These are phyloP conservation scores for Gonioctena quinquepunctata DNA, from an alignment of 1,140 invertebrate species.

Conservation along the genomic window DNA sequence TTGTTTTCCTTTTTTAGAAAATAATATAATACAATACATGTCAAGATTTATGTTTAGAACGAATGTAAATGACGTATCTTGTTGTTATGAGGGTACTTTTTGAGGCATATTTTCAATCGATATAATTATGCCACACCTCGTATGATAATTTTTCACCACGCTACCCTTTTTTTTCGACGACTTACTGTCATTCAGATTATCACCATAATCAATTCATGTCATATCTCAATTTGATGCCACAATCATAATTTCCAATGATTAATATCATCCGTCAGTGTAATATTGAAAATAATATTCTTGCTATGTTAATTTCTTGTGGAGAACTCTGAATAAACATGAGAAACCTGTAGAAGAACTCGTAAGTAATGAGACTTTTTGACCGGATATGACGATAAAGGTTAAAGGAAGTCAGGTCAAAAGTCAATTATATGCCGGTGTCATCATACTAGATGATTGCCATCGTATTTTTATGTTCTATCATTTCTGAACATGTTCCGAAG, in stretches of 20 bases:
- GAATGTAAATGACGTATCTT: too few relatives aligned
- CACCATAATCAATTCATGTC: neutral
- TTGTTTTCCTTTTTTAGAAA: too few relatives aligned
- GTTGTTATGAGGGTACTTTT: too few relatives aligned
- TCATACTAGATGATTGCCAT: slow-evolving; percentile 25
- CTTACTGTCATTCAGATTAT: neutral
- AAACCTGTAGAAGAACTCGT: slow-evolving; percentile 24
- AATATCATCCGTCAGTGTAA: neutral
- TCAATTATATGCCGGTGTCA: slow-evolving; percentile 41
- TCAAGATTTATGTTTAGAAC: too few relatives aligned
- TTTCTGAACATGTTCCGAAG: neutral
- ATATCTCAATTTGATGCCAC: slow-evolving; percentile 28
- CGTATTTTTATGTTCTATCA: slow-evolving; percentile 6
- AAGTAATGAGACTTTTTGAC: slow-evolving; percentile 36
- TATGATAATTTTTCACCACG: neutral
- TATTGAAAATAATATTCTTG: neutral
- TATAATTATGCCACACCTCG: neutral
- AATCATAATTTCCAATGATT: neutral
- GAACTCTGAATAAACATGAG: slow-evolving; percentile 35
- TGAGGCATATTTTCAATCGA: too few relatives aligned
- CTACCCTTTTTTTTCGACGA: too few relatives aligned
- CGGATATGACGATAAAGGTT: slow-evolving; percentile 41
- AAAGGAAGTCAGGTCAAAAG: slow-evolving; percentile 38
- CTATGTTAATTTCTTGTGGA: slow-evolving; percentile 14
- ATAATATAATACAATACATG: too few relatives aligned